These are phyloP conservation scores for Lonchura striata DNA, from an alignment of 2,113 vertebrate species.

Conservation along the genomic window DNA sequence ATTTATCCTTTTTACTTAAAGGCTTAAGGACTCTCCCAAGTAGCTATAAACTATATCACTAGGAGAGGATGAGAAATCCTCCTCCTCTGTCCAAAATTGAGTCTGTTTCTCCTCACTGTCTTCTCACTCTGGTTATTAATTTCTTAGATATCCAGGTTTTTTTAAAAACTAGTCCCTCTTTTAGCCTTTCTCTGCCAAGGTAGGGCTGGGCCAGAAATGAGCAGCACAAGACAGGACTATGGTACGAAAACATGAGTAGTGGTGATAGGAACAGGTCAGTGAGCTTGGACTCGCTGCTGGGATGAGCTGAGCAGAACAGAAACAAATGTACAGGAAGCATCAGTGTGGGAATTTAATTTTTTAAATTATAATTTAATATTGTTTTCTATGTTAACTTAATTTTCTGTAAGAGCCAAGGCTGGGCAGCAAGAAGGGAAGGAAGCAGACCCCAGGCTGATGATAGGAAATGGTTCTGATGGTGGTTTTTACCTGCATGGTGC, in stretches of 20 bases:
- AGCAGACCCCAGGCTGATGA: not conserved
- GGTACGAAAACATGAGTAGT: not conserved
- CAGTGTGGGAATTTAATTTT: not conserved
- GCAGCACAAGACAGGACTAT: not conserved
- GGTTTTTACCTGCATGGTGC: rapidly evolving
- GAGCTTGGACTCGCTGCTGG: not conserved
- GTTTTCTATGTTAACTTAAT: not conserved
- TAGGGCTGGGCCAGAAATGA: not conserved
- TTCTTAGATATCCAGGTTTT: not conserved
- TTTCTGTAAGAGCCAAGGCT: not conserved
- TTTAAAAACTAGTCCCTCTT: not conserved
- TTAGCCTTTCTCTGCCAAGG: not conserved
- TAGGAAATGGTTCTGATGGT: not conserved
- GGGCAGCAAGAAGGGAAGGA: not conserved
- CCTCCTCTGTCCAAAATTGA: not conserved
- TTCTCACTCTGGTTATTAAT: not conserved
- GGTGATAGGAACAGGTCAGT: not conserved
- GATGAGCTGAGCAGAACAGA: not conserved
- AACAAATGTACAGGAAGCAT: not conserved
- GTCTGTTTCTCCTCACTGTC: not conserved
- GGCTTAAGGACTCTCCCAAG: not conserved
- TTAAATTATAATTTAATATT: not conserved
- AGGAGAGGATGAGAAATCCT: not conserved
- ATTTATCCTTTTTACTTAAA: not conserved
- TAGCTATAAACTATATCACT: not conserved